These are phyloP conservation scores for Sebastes schlegelii DNA, from an alignment of 2,113 vertebrate genomes.

Conservation along the genomic window DNA sequence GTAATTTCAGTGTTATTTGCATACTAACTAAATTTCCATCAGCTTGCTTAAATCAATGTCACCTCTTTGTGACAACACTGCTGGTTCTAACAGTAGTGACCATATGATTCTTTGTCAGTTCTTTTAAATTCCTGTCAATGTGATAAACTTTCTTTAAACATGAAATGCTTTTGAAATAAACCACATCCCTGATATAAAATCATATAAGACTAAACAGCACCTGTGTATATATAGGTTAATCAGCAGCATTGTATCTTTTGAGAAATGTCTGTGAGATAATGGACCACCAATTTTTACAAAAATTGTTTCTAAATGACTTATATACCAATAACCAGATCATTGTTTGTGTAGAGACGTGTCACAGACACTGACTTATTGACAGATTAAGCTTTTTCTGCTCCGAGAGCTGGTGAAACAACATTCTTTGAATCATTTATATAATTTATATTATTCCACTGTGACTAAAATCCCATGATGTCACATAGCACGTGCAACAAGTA, in stretches of 20 bases:
- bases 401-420: no score
- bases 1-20: neutral
- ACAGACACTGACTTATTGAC: neutral
- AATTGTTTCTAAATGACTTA: neutral
- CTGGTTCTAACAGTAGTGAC: neutral
- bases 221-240: no score
- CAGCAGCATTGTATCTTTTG: neutral
- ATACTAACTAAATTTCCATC: neutral
- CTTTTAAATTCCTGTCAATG: no score
- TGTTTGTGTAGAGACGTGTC: neutral
- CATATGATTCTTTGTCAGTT: neutral
- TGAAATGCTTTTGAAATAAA: no score
- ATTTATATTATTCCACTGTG: neutral
- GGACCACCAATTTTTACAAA: neutral
- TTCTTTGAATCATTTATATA: neutral
- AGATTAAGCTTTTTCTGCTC: no score
- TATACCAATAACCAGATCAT: neutral
- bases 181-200: no score
- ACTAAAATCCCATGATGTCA: neutral
- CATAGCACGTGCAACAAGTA: neutral
- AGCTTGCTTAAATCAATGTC: neutral
- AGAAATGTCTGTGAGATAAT: neutral
- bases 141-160: no score
- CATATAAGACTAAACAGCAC: no score
- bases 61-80: neutral